A percentile compares a stretch with the other conserved stretches of the same genome.
Evolutionary conservation across 1,140 invertebrate genomes (phyloP).

Genomic region (Drosophila watanabei): DNA sequence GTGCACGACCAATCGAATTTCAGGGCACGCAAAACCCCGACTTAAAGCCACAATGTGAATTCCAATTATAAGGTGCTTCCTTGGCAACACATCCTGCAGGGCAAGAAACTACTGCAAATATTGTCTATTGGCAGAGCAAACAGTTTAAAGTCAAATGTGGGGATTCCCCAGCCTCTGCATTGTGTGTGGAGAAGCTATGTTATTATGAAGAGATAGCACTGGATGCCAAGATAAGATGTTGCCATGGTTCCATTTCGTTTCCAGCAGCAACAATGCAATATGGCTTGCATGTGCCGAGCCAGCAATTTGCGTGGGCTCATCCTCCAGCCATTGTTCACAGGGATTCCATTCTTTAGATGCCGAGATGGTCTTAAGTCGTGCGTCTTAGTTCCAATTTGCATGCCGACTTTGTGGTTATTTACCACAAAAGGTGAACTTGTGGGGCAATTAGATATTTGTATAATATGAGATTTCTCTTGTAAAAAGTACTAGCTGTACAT

Average conservation of each 20-base stretch:
- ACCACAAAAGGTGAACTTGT: not conserved
- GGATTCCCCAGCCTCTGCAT: not conserved
- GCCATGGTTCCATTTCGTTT: constrained; percentile 20
- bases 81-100: constrained; percentile 19
- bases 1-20: constrained; percentile 21
- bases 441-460: too few relatives aligned
- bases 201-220: constrained; percentile 13
- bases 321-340: constrained; percentile 30
- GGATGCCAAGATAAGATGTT: constrained; percentile 41
- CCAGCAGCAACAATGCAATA: constrained; percentile 39
- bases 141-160: constrained; percentile 11
- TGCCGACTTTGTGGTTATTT: not conserved
- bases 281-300: constrained; percentile 11
- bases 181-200: constrained; percentile 3
- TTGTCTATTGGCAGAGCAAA: constrained; percentile 6
- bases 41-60: constrained; percentile 7
- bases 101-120: constrained; percentile 20
- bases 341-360: constrained; percentile 14
- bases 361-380: not conserved
- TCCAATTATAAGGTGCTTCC: constrained; percentile 10
- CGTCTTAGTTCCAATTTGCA: not conserved
- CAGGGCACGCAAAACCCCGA: constrained; percentile 19
- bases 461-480: not conserved
- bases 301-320: constrained; percentile 44
- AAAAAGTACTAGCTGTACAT: not conserved